phyloP scores from a whole-genome alignment of 1,140 invertebrate species.

The Globodera rostochiensis region DNA sequence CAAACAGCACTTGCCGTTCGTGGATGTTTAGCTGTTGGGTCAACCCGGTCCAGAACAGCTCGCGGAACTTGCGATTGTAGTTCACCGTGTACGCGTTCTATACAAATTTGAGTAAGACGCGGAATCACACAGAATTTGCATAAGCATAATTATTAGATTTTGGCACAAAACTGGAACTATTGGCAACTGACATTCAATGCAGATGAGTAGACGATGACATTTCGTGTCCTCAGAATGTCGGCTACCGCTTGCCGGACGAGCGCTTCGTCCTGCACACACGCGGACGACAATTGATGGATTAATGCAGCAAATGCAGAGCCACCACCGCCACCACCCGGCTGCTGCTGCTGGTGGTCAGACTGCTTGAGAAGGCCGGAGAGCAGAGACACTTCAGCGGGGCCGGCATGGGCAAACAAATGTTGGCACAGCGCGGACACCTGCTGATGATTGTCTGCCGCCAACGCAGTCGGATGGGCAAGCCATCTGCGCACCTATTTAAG shows the following conservation, averaged over 20 bases:
- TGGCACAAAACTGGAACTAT: slow-evolving; percentile 26
- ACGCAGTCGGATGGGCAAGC: slow-evolving; percentile 51
- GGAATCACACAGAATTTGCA: neutral
- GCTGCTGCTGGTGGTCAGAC: slow-evolving; percentile 1
- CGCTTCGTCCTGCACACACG: slow-evolving; percentile 60
- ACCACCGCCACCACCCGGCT: slow-evolving; percentile 37
- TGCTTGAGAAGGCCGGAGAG: slow-evolving; percentile 54
- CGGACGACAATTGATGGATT: slow-evolving; percentile 55
- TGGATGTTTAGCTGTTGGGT: slow-evolving; percentile 35
- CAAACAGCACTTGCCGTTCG: slow-evolving; percentile 57
- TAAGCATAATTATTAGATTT: slow-evolving; percentile 22
- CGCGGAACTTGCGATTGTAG: slow-evolving; percentile 60
- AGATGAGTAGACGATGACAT: slow-evolving; percentile 60
- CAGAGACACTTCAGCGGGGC: slow-evolving; percentile 48
- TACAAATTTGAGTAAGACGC: slow-evolving; percentile 18
- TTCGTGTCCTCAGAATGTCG: slow-evolving; percentile 54
- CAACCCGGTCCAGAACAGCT: slow-evolving; percentile 54
- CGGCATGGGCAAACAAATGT: slow-evolving; percentile 56
- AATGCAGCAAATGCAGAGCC: slow-evolving; percentile 29
- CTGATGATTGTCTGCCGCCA: slow-evolving; percentile 60
- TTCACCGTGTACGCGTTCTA: slow-evolving; percentile 53
- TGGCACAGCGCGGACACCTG: slow-evolving; percentile 64
- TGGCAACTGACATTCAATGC: slow-evolving; percentile 49
- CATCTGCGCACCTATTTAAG: slow-evolving; percentile 50
- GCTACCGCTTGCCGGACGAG: slow-evolving; percentile 51